Evolutionary conservation across 2,888 invertebrate genomes (phyloP).

Genomic region (Drosophila differens): DNA sequence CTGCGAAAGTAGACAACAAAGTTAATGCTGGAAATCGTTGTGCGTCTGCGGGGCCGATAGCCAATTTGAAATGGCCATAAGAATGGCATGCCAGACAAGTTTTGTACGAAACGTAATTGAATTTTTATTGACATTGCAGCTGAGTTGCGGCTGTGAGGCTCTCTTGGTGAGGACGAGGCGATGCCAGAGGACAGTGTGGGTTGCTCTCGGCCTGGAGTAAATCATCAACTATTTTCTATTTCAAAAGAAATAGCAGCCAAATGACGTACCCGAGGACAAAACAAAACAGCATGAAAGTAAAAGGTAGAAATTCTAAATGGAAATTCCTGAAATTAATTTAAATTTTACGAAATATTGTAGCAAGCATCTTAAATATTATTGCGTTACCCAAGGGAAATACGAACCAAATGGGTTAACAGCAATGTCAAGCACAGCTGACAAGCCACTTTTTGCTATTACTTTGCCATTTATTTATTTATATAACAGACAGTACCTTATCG

Average conservation of each 20-base stretch:
- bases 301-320: conserved; percentile 23
- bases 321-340: conserved; percentile 61
- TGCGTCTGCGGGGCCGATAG: conserved; percentile 51
- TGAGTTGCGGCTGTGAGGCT: conserved; percentile 24
- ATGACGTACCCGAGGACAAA: conserved; percentile 23
- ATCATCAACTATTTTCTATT: conserved; percentile 59
- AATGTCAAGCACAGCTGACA: background rate
- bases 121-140: conserved; percentile 78
- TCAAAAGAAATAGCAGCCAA: conserved; percentile 24
- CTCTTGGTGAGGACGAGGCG: background rate
- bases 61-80: conserved; percentile 71
- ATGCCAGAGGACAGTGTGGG: background rate
- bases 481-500: background rate
- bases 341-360: conserved; percentile 27
- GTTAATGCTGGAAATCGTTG: conserved; percentile 60
- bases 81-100: conserved; percentile 64
- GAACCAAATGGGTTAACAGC: conserved; percentile 2
- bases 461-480: background rate
- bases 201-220: conserved; percentile 24
- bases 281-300: conserved; percentile 8
- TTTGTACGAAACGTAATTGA: conserved; percentile 69
- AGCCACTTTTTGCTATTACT: background rate
- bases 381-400: conserved; percentile 1
- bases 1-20: conserved; percentile 56
- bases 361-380: conserved; percentile 9